Conservation (phyloP, 2,888 invertebrate genomes). For the Acholoe squamosa region DNA sequence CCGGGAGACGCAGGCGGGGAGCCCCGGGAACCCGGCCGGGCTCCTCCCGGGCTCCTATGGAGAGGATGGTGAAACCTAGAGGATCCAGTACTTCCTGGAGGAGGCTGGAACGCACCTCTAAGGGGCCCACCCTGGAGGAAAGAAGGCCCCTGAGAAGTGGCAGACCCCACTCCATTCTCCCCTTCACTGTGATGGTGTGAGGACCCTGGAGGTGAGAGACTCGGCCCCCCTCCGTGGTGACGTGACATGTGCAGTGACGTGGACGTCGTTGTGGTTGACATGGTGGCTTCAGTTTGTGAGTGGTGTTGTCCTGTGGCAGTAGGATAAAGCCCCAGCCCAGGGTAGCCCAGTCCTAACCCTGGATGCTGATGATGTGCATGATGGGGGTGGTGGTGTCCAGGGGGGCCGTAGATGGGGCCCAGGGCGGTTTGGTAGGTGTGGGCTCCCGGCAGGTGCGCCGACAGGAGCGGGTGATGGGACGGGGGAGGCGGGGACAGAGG, state of each 20-base stretch:
- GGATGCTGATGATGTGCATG: background rate
- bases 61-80: background rate
- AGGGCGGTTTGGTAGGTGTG: background rate
- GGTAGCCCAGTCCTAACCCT: conserved; percentile 27
- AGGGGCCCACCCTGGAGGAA: background rate
- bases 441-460: conserved; percentile 10
- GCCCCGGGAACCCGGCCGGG: conserved; percentile 33
- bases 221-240: background rate
- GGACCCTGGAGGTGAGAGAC: too few relatives aligned
- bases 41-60: background rate
- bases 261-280: background rate
- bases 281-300: background rate
- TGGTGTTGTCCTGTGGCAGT: background rate
- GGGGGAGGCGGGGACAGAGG: conserved; percentile 5
- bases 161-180: background rate
- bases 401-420: background rate
- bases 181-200: background rate
- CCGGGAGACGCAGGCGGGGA: conserved; percentile 45
- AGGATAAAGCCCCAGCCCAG: background rate
- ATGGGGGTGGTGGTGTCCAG: conserved; percentile 13
- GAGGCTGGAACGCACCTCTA: conserved; percentile 4
- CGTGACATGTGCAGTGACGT: background rate
- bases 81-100: background rate
- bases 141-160: too few relatives aligned
- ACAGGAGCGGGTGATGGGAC: background rate